Evolutionary conservation across 2,888 invertebrate species (phyloP).

Genomic region (Pseudoips prasinana): DNA sequence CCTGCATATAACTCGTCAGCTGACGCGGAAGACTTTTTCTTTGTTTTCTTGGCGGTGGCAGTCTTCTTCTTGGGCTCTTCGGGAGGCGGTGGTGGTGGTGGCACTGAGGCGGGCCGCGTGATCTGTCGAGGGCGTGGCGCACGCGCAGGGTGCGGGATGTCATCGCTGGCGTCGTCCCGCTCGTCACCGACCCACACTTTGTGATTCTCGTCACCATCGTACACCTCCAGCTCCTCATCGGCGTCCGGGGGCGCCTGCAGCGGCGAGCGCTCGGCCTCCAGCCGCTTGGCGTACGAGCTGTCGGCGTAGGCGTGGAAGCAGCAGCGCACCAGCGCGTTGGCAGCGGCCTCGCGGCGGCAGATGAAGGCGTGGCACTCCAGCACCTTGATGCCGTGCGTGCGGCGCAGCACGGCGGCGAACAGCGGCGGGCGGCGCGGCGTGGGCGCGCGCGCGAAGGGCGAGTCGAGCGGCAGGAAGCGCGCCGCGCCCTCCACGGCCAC

Average conservation of each 20-base stretch:
- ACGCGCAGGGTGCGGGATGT: constrained; percentile 82
- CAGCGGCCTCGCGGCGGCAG: constrained; percentile 97
- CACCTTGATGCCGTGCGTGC: constrained; percentile 98
- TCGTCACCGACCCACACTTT: constrained; percentile 95
- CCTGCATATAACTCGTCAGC: constrained; percentile 83
- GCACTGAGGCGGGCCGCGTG: constrained; percentile 89
- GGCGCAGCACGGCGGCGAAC: constrained; percentile 96
- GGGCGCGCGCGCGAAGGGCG: constrained; percentile 96
- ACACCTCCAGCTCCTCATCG: constrained; percentile 91
- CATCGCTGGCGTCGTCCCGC: constrained; percentile 88
- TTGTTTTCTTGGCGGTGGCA: constrained; percentile 75
- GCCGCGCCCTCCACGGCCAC: constrained; percentile 90
- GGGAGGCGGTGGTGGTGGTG: constrained; percentile 90
- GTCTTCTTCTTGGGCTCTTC: constrained; percentile 84
- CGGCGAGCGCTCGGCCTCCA: constrained; percentile 84
- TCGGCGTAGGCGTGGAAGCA: constrained; percentile 99
- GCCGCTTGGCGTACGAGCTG: constrained; percentile 94
- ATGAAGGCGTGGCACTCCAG: constrained; percentile 99
- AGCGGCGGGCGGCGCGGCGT: constrained; percentile 97
- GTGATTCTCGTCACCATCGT: constrained; percentile 96
- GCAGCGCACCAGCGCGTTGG: constrained; percentile 97
- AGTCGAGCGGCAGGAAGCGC: constrained; percentile 96
- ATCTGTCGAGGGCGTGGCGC: constrained; percentile 91
- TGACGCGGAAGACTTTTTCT: constrained; percentile 81
- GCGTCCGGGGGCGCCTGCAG: constrained; percentile 61